Conservation (phyloP, 1,140 invertebrate genomes). For the Chelonus insularis region DNA sequence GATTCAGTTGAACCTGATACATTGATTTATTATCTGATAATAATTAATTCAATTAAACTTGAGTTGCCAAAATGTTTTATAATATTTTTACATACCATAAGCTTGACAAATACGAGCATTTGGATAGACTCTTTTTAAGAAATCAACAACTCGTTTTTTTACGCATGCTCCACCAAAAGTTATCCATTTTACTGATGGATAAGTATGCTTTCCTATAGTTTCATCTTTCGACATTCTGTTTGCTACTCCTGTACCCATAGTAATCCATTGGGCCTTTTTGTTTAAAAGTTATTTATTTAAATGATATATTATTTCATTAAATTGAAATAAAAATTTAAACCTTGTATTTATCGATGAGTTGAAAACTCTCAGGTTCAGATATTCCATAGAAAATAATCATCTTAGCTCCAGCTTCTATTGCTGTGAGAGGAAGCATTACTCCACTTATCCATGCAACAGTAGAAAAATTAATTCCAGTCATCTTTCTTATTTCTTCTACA, state of each 20-base stretch:
- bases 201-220: conserved; percentile 31
- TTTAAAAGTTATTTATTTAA: too few relatives aligned
- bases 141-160: conserved; percentile 28
- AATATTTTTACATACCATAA: conserved; percentile 46
- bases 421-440: too few relatives aligned
- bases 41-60: conserved; percentile 1
- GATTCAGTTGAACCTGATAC: conserved; percentile 46
- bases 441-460: too few relatives aligned
- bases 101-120: conserved; percentile 28
- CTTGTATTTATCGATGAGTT: too few relatives aligned
- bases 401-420: too few relatives aligned
- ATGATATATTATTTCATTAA: too few relatives aligned
- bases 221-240: conserved; percentile 35
- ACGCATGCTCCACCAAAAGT: conserved; percentile 47
- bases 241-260: conserved; percentile 33
- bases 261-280: too few relatives aligned
- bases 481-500: too few relatives aligned
- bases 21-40: conserved; percentile 5
- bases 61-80: not conserved
- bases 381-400: too few relatives aligned
- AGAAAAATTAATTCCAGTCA: too few relatives aligned
- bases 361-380: too few relatives aligned
- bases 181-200: conserved; percentile 33
- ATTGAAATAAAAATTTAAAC: too few relatives aligned
- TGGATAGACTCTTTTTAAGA: conserved; percentile 25